phyloP scores from a whole-genome alignment of 2,888 invertebrate genomes.

The Abrostola tripartita region DNA sequence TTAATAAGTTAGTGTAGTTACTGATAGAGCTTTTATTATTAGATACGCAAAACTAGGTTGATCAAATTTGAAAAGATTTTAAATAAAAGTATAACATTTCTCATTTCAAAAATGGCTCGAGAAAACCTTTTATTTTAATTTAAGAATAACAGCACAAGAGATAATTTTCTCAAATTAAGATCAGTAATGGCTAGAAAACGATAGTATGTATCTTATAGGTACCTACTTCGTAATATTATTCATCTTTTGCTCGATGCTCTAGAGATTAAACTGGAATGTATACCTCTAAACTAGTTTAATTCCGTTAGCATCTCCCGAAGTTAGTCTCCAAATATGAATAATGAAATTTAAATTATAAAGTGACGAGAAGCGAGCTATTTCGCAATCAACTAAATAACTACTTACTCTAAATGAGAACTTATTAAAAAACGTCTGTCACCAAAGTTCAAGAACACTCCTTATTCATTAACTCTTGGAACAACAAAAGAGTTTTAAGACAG shows the following conservation, averaged over 20 bases:
- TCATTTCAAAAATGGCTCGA: too few species aligned
- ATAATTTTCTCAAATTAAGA: background rate
- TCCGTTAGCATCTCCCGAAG: slow-evolving; percentile 23
- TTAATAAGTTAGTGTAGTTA: too few species aligned
- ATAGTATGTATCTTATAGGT: background rate
- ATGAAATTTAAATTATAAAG: slow-evolving; percentile 25
- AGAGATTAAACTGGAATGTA: slow-evolving; percentile 21
- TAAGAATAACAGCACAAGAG: too few species aligned
- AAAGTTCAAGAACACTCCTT: slow-evolving; percentile 38
- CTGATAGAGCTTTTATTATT: too few species aligned
- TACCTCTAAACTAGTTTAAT: slow-evolving; percentile 32
- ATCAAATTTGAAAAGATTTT: too few species aligned
- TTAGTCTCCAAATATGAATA: slow-evolving; percentile 37
- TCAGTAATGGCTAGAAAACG: background rate
- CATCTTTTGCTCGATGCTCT: slow-evolving; percentile 20
- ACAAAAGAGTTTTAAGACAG: slow-evolving; percentile 46
- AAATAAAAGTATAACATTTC: too few species aligned
- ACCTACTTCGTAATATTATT: slow-evolving; percentile 1
- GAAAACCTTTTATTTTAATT: too few species aligned
- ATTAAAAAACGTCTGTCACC: slow-evolving; percentile 40
- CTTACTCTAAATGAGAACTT: slow-evolving; percentile 25
- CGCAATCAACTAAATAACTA: slow-evolving; percentile 31
- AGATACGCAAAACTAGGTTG: too few species aligned
- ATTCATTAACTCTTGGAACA: slow-evolving; percentile 46
- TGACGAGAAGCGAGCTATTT: slow-evolving; percentile 29